Evolutionary conservation across 2,888 invertebrate genomes (phyloP), one percentile per base, ranked within the genome.

Genomic region (Drosophila fungiperda): DNA sequence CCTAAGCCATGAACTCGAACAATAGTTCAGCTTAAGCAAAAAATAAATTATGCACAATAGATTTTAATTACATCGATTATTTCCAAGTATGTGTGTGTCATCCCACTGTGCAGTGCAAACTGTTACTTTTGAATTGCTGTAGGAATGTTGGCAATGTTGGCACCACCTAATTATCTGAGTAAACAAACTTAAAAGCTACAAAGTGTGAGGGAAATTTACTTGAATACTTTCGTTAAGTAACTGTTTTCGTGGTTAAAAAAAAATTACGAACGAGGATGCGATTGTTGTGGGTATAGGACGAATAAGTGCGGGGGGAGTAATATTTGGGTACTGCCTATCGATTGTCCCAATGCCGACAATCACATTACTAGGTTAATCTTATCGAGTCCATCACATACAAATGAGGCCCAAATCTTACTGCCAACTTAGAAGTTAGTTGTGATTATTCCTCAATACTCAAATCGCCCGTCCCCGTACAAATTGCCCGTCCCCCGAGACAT

Each of bases 151-250:
- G 59, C 82, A 85, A 80, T 50, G n/a, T n/a, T n/a, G n/a, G n/a
- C 58, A 55, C 35, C 68, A 68, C 64, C 67, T 83, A 88, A 83
- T 83, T 88, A 65, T 35, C 70, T 73, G 58, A 15, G 64, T 62
- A 83, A 88, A 86, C 68, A 32, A 52, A 50, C 15, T 50, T 35
- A 49, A 66, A 58, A 40, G 33, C 9, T 48, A 38, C 40, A 54
- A 40, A 23, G 54, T 54, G 38, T 54, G 52, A 61, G 57, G n/a
- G 54, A 49, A 63, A 64, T 63, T 58, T 64, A 64, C 58, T 60
- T 54, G 70, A 67, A 74, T 62, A 74, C 35, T 66, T 73, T 67
- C 5, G 29, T 55, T 70, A 50, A 66, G 50, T 48, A 63, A 62
- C 29, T 29, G 29, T 29, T 29, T 29, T 5, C 29, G 5, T 29